A percentile compares a stretch with the other conserved stretches of the same genome.
Conservation (phyloP, 2,113 vertebrate species). For the Glareola pratincola region DNA sequence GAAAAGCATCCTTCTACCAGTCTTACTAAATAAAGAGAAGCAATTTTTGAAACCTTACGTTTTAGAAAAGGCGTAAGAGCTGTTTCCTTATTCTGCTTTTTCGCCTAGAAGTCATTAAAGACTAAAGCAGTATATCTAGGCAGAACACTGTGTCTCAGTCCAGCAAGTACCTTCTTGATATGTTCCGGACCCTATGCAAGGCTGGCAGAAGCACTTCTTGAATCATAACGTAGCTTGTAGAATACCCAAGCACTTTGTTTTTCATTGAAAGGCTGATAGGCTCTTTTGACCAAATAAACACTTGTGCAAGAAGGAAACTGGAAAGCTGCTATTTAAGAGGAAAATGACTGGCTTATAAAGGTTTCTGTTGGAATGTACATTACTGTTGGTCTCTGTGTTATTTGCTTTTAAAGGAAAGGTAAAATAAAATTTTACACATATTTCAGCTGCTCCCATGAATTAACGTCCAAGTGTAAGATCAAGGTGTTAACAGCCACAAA, state of each 20-base stretch:
- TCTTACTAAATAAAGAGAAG: not conserved
- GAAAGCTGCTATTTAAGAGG: not conserved
- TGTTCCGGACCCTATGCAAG: not conserved
- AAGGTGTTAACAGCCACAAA: not conserved
- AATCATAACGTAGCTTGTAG: not conserved
- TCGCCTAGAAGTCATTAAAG: not conserved
- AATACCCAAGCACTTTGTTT: not conserved
- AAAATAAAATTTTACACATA: not conserved
- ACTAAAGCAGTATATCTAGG: not conserved
- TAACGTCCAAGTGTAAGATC: not conserved
- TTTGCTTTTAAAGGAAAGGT: not conserved
- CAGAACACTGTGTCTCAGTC: not conserved
- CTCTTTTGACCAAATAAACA: not conserved
- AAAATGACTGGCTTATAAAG: not conserved
- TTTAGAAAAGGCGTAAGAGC: not conserved
- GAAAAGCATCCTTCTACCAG: not conserved
- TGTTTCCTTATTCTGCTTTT: not conserved
- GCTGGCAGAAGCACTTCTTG: not conserved
- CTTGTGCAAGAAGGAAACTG: not conserved
- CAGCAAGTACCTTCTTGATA: not conserved
- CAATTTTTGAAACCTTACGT: not conserved
- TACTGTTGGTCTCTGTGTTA: not conserved
- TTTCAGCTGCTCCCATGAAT: not conserved
- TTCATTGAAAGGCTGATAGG: not conserved
- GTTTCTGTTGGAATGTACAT: not conserved